Evolutionary conservation across 2,797 vertebrate species (phyloP), one percentile per base, ranked within the genome.

Genomic region (Morelia viridis): DNA sequence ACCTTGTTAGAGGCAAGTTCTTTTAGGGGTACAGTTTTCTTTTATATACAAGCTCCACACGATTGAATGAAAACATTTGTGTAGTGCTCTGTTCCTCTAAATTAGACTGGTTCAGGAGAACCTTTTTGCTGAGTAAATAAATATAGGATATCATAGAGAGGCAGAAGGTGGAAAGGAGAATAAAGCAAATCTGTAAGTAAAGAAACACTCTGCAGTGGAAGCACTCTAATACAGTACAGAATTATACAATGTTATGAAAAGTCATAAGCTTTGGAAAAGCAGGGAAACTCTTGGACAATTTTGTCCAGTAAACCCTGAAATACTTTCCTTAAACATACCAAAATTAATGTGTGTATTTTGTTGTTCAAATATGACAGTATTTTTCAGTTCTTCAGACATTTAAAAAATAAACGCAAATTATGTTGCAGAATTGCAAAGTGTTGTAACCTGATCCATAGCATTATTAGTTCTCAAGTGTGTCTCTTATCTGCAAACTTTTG

Each of bases 191-290:
- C 64, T 93, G 26, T 92, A 94, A 93, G 91, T 86, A 95, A 94
- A 89, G 94, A 95, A 97, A 61, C 76, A 0, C 19, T 95, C 95
- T 95, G 94, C 89, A 95, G 89, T 94, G 93, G 93, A 95, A 95
- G 94, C 92, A 76, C n/a, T 31, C 46, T 94, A 89, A 94, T 96
- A 94, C 56, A 24, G 85, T 94, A 92, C 95, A 88, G 95, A 95
- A 93, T 96, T 94, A 94, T 94, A 92, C 95, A 96, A 96, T 88
- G 28, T 31, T 95, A 95, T 91, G 93, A 93, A 89, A 92, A 90
- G 83, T 68, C 83, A 84, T 93, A 90, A 94, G 91, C 90, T 89
- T 90, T 94, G 61, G 91, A 94, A 96, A 95, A 93, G 12, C 80
- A 92, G 89, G 89, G 89, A 86, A 93, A 62, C 35, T 87, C 64